These are phyloP conservation scores for Chascanopsetta lugubris DNA, from an alignment of 2,113 vertebrate genomes.

Conservation along the genomic window DNA sequence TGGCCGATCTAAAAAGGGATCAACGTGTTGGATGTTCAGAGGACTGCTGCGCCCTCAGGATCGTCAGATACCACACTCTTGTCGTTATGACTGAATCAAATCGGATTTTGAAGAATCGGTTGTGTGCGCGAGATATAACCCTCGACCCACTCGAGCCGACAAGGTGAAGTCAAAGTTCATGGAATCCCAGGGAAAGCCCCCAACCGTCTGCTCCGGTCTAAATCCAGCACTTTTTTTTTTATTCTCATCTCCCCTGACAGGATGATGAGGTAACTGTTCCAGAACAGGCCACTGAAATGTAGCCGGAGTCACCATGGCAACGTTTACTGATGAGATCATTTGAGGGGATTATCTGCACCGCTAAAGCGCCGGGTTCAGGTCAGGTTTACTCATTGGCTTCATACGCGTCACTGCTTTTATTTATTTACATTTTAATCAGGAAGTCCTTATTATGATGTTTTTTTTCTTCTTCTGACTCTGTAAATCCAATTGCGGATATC, in stretches of 20 bases:
- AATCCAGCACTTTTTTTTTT: background rate
- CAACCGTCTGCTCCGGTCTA: background rate
- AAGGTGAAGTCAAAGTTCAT: too few species aligned
- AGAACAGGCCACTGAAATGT: background rate
- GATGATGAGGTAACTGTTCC: conserved; percentile 1
- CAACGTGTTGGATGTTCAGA: too few species aligned
- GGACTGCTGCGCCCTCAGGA: too few species aligned
- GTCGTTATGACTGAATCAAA: too few species aligned
- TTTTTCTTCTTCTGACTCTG: background rate
- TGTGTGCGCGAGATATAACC: too few species aligned
- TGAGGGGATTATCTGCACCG: conserved; percentile 13
- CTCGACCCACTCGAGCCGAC: too few species aligned
- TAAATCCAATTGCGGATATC: conserved; percentile 8
- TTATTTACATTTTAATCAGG: background rate
- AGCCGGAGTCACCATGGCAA: background rate
- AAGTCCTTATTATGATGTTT: conserved; percentile 3
- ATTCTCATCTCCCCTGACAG: background rate
- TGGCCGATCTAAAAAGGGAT: too few species aligned
- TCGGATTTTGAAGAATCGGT: too few species aligned
- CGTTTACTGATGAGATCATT: conserved; percentile 8
- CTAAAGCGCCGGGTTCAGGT: background rate
- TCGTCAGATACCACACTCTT: too few species aligned
- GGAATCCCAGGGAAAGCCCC: background rate
- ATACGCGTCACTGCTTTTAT: background rate
- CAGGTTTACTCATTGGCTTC: background rate